These are phyloP conservation scores for Hyperoodon ampullatus DNA, from an alignment of 2,113 vertebrate species.

Conservation along the genomic window DNA sequence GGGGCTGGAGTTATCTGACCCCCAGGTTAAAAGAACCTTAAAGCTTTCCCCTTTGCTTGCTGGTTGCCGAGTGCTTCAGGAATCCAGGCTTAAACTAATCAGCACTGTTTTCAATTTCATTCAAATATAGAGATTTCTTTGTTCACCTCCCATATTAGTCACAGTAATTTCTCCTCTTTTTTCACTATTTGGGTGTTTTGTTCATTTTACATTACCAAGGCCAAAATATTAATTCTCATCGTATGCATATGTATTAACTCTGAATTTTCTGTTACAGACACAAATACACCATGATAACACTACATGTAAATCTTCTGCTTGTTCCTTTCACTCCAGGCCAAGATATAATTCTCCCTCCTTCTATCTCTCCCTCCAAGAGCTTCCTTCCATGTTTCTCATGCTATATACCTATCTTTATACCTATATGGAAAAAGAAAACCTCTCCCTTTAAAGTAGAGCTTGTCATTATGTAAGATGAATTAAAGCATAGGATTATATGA, in stretches of 20 bases:
- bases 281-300: too few species aligned
- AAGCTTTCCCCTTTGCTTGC: neutral
- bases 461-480: neutral
- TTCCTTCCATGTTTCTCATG: neutral
- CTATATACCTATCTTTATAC: neutral
- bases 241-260: neutral
- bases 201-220: neutral
- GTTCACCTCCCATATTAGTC: neutral
- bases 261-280: neutral
- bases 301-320: neutral
- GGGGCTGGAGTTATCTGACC: neutral
- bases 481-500: neutral
- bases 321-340: neutral
- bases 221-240: neutral
- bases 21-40: neutral
- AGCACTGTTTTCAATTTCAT: neutral
- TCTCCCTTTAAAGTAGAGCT: neutral
- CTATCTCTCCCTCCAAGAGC: neutral
- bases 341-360: neutral
- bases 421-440: neutral
- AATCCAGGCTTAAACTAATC: neutral
- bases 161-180: neutral
- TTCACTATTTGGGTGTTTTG: neutral
- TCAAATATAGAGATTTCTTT: neutral
- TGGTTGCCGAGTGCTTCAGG: neutral